Percentiles rank a stretch among this genome's conserved stretches.
Evolutionary conservation across 2,888 invertebrate species (phyloP).

Genomic region (Stenoptilia bipunctidactyla): DNA sequence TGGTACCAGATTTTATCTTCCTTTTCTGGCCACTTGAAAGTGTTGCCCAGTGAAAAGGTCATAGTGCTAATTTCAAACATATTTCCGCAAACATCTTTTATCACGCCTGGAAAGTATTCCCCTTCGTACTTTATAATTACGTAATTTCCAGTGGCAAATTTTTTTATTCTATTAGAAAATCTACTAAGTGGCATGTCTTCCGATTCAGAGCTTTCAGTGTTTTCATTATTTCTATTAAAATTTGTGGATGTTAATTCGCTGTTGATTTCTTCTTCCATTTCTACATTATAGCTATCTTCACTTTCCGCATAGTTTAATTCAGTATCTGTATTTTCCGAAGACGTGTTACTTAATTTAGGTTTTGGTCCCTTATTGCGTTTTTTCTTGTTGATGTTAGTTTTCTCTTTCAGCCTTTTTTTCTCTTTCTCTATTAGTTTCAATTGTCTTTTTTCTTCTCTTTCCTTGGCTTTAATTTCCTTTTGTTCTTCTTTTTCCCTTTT

Average conservation of each 20-base stretch:
- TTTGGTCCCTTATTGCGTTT: background rate
- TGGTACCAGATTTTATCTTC: constrained; percentile 5
- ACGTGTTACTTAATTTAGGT: background rate
- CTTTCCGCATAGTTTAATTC: background rate
- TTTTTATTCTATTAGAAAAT: constrained; percentile 1
- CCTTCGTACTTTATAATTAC: background rate
- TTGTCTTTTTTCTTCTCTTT: constrained; percentile 5
- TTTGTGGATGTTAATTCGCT: background rate
- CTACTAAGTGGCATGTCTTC: constrained; percentile 2
- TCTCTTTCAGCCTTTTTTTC: constrained; percentile 2
- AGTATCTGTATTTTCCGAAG: background rate
- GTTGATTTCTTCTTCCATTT: background rate
- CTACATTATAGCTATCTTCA: background rate
- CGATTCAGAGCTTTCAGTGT: constrained; percentile 3
- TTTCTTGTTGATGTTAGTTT: background rate
- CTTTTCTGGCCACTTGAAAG: background rate
- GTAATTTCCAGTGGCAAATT: constrained; percentile 1
- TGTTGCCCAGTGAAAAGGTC: background rate
- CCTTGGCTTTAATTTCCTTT: constrained; percentile 4
- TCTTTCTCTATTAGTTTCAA: constrained; percentile 3
- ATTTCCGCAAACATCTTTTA: background rate
- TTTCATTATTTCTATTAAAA: background rate
- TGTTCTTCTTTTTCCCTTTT: constrained; percentile 4
- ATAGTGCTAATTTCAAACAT: background rate
- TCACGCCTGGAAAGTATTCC: background rate